A percentile compares a stretch with the other conserved stretches of the same genome.
Evolutionary conservation across 2,113 vertebrate genomes (phyloP).

Genomic region (Pomatostomus ruficeps): DNA sequence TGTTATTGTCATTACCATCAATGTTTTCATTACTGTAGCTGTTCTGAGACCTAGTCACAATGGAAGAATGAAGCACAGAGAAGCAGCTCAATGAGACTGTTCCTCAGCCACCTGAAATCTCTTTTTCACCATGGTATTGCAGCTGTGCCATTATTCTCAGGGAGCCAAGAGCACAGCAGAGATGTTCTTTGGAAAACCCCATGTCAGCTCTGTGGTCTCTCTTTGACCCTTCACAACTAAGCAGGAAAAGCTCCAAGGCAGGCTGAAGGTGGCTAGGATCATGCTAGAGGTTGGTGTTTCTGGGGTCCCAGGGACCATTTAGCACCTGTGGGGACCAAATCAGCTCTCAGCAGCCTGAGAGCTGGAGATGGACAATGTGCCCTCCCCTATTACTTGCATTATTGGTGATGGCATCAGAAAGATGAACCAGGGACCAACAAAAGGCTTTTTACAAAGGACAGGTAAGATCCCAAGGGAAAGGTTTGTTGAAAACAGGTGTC

Average conservation of each 20-base stretch:
- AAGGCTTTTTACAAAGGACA: background rate
- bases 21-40: background rate
- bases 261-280: background rate
- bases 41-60: background rate
- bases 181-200: background rate
- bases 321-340: background rate
- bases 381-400: background rate
- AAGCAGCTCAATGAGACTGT: background rate
- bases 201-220: background rate
- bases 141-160: background rate
- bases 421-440: background rate
- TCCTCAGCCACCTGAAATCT: background rate
- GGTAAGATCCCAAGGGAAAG: background rate
- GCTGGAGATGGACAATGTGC: background rate
- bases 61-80: background rate
- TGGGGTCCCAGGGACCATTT: rapidly evolving
- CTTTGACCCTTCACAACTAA: background rate
- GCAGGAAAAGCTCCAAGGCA: background rate
- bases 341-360: background rate
- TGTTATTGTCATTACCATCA: background rate
- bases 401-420: background rate
- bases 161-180: background rate
- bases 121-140: background rate
- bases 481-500: background rate
- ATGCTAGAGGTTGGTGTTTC: background rate